Evolutionary conservation across 1,140 invertebrate genomes (phyloP), one percentile per base, ranked within the genome.

Genomic region (Wasmannia auropunctata): DNA sequence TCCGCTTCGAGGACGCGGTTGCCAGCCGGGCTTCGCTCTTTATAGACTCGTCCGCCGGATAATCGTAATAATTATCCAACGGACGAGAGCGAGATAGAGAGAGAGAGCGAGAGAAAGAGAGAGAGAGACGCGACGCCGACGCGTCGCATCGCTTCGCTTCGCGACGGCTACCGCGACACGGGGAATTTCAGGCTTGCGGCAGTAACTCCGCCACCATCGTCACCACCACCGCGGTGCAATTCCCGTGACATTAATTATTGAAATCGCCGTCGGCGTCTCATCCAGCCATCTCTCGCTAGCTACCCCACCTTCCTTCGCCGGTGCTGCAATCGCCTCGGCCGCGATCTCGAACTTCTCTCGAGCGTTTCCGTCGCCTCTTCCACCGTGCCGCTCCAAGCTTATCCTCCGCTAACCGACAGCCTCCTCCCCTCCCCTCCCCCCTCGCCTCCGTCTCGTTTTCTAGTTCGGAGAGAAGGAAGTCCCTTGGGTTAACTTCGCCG

Each of bases 231-330:
- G 72, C 88, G 72, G 79, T 69, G 90, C 91, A 91, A 92, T 92
- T 92, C 91, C 91, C 91, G 91, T 91, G 89, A 91, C 91, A 91
- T 92, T 91, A 92, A 92, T 92, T 92, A 92, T 92, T 92, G 91
- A 92, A 92, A 92, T 92, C 90, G 91, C 91, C 89, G 70, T 89
- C 84, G 91, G 90, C 86, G 54, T 74, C 16, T 40, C 80, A 72
- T 69, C 79, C 58, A 75, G 67, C 86, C 37, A 75, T 80, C 60
- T 80, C 60, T 46, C 51, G 6, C n/a, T 22, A 11, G 19, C n/a
- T n/a, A n/a, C 25, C 6, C 22, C 10, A 1, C n/a, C 28, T 14
- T n/a, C 22, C 54, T 25, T 31, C 19, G n/a, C 58, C n/a, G 16
- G 58, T 25, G 49, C 34, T 56, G 77, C 79, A 81, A 54, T 83